Evolutionary conservation across 2,113 vertebrate species (phyloP).

Genomic region (Phycodurus eques): DNA sequence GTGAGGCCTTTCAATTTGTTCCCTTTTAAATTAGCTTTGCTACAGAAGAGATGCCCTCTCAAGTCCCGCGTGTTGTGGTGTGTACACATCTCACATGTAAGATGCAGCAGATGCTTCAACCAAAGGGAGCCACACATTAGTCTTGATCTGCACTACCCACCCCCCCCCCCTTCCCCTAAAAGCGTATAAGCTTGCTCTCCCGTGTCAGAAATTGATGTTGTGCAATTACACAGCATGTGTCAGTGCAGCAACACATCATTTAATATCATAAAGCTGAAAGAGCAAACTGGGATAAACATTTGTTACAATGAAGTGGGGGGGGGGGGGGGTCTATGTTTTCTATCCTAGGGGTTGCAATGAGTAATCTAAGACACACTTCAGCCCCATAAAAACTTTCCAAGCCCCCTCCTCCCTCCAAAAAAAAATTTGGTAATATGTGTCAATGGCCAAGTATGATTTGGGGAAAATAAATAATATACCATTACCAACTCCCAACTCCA

Average conservation of each 20-base stretch:
- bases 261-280: constrained; percentile 35
- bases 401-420: too few relatives aligned
- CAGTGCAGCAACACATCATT: constrained; percentile 46
- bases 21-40: constrained; percentile 43
- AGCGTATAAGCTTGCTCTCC: constrained; percentile 16
- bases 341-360: constrained; percentile 1
- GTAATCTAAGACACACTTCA: too few relatives aligned
- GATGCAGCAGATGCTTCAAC: constrained; percentile 59
- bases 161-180: background rate
- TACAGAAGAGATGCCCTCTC: constrained; percentile 42
- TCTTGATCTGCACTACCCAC: constrained; percentile 33
- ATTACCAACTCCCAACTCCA: too few relatives aligned
- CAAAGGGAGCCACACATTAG: constrained; percentile 57
- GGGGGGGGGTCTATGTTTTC: background rate
- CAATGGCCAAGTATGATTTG: too few relatives aligned
- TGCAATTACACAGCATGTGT: constrained; percentile 64
- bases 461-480: too few relatives aligned
- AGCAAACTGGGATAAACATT: constrained; percentile 10
- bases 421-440: too few relatives aligned
- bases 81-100: constrained; percentile 18
- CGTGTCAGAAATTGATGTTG: constrained; percentile 60
- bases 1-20: constrained; percentile 50
- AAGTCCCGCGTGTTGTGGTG: constrained; percentile 9
- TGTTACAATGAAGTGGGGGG: background rate
- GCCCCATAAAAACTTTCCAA: too few relatives aligned